Percentiles rank a stretch among this genome's conserved stretches.
These are phyloP conservation scores for Takifugu ocellatus DNA, from an alignment of 2,797 vertebrate genomes.

Conservation along the genomic window DNA sequence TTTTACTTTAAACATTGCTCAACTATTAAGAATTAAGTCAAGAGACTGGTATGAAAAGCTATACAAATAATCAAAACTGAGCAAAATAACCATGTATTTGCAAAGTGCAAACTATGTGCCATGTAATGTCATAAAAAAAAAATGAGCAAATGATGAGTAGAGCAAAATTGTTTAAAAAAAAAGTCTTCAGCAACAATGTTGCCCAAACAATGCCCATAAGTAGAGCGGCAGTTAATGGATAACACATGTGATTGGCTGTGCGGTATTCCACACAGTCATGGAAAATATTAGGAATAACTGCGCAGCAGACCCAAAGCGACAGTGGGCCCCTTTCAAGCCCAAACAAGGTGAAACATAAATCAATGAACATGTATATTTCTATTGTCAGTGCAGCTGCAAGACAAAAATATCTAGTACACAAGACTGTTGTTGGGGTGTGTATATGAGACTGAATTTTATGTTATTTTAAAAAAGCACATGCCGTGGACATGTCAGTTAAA, in stretches of 20 bases:
- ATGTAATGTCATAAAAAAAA: constrained; percentile 5
- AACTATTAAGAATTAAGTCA: constrained; percentile 23
- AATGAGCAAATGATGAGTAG: constrained; percentile 7
- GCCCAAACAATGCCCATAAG: constrained; percentile 42
- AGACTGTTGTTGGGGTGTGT: constrained; percentile 10
- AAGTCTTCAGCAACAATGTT: constrained; percentile 36
- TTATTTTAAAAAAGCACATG: too few relatives aligned
- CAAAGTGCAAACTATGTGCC: constrained; percentile 5
- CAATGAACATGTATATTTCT: constrained; percentile 43
- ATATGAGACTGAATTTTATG: constrained; percentile 15
- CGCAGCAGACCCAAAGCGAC: constrained; percentile 48
- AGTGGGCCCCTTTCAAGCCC: constrained; percentile 48
- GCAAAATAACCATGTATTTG: background rate
- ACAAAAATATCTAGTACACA: constrained; percentile 18
- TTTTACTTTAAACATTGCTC: constrained; percentile 18
- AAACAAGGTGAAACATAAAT: constrained; percentile 64
- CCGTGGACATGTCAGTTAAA: too few relatives aligned
- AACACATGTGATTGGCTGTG: constrained; percentile 68
- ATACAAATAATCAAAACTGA: too few relatives aligned
- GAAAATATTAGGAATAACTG: constrained; percentile 70
- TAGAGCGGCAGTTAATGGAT: constrained; percentile 66
- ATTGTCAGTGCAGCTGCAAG: constrained; percentile 53
- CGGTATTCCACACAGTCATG: constrained; percentile 62
- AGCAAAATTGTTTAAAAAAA: constrained; percentile 44
- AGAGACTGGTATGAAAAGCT: constrained; percentile 4